Conservation (phyloP, 1,140 invertebrate species). For the Cherax quadricarinatus region DNA sequence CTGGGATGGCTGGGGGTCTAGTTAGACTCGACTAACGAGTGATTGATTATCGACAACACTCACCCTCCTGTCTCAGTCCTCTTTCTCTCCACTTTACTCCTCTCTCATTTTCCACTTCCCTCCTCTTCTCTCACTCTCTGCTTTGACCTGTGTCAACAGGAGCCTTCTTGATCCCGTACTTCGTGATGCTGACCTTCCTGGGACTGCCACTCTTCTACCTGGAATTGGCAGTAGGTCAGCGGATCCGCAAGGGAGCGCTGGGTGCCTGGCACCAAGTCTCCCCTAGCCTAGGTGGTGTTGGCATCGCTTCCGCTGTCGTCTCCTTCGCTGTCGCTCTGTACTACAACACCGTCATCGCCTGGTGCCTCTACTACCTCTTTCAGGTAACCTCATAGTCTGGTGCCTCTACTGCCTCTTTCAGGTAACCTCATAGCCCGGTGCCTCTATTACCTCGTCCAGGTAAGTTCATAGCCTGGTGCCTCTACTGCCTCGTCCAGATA, state of each 20-base stretch:
- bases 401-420: no score
- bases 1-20: no score
- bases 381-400: constrained; percentile 80
- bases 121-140: background rate
- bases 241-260: constrained; percentile 84
- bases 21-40: no score
- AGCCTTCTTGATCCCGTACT: constrained; percentile 68
- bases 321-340: constrained; percentile 85
- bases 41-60: no score
- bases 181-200: constrained; percentile 65
- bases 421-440: no score
- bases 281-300: constrained; percentile 92
- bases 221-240: constrained; percentile 64
- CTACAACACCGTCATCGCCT: constrained; percentile 98
- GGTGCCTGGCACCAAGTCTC: constrained; percentile 96
- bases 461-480: no score
- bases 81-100: no score
- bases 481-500: no score
- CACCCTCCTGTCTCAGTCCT: no score
- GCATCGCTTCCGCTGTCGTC: constrained; percentile 92
- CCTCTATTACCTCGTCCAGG: no score
- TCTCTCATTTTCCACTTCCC: no score
- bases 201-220: constrained; percentile 69
- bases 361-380: constrained; percentile 97
- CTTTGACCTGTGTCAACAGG: background rate